phyloP scores from a whole-genome alignment of 1,140 invertebrate genomes.

The Planococcus citri region DNA sequence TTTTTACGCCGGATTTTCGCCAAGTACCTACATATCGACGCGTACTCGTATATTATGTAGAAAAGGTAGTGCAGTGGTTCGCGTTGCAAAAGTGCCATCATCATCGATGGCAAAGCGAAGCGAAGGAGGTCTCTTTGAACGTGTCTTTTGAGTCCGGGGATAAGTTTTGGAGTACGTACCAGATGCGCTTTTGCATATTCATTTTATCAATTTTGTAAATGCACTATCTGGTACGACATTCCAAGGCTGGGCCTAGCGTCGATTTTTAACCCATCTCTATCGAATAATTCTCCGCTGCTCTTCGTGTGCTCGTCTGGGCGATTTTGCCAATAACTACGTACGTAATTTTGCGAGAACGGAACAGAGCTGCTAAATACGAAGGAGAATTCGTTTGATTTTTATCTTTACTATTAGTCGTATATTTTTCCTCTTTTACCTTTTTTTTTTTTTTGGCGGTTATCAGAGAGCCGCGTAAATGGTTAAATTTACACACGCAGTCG shows the following conservation, averaged over 20 bases:
- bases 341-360: neutral
- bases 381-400: neutral
- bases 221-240: constrained; percentile 99
- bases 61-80: too few relatives aligned
- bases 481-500: too few relatives aligned
- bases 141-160: neutral
- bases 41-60: too few relatives aligned
- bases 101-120: too few relatives aligned
- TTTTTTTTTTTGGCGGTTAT: neutral
- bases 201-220: constrained; percentile 80
- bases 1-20: too few relatives aligned
- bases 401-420: too few relatives aligned
- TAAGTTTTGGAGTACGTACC: constrained; percentile 73
- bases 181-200: constrained; percentile 87
- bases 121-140: neutral
- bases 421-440: neutral
- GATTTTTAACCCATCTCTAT: constrained; percentile 22
- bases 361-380: neutral
- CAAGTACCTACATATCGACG: too few relatives aligned
- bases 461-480: too few relatives aligned
- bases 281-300: constrained; percentile 15
- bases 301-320: neutral
- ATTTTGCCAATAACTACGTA: neutral
- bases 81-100: too few relatives aligned
- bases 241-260: constrained; percentile 32